These are phyloP conservation scores for Pogonomyrmex barbatus DNA, from an alignment of 1,140 invertebrate species.

Conservation along the genomic window DNA sequence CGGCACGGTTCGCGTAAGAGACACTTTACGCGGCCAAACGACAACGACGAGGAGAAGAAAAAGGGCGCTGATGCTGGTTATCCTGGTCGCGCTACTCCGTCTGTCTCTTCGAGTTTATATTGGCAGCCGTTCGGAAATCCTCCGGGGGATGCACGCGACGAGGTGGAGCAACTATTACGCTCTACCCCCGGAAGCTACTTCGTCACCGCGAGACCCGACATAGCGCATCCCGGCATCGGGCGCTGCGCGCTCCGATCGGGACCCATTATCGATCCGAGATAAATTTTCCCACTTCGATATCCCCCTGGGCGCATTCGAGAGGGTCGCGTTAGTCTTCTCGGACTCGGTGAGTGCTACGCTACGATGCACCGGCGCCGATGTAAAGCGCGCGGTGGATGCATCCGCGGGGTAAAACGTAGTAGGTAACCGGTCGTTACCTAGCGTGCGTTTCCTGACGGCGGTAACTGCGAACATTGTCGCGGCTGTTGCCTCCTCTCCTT, in stretches of 20 bases:
- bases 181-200: slow-evolving; percentile 61
- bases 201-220: slow-evolving; percentile 49
- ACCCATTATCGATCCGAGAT: slow-evolving; percentile 61
- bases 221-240: slow-evolving; percentile 11
- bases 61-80: slow-evolving; percentile 45
- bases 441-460: slow-evolving; percentile 53
- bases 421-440: slow-evolving; percentile 60
- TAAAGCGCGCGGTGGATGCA: slow-evolving; percentile 40
- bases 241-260: slow-evolving; percentile 32
- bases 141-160: slow-evolving; percentile 40
- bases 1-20: slow-evolving; percentile 36
- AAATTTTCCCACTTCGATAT: slow-evolving; percentile 65
- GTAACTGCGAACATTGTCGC: slow-evolving; percentile 36
- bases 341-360: slow-evolving; percentile 24
- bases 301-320: slow-evolving; percentile 51
- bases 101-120: slow-evolving; percentile 57
- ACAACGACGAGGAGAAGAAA: neutral
- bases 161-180: slow-evolving; percentile 8
- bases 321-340: slow-evolving; percentile 55
- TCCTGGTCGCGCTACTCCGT: slow-evolving; percentile 18
- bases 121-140: slow-evolving; percentile 53
- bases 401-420: slow-evolving; percentile 51
- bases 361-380: slow-evolving; percentile 47
- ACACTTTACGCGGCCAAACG: slow-evolving; percentile 48
- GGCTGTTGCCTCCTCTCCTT: neutral